phyloP scores from a whole-genome alignment of 2,797 vertebrate genomes.

The Centropyge bicolor region DNA sequence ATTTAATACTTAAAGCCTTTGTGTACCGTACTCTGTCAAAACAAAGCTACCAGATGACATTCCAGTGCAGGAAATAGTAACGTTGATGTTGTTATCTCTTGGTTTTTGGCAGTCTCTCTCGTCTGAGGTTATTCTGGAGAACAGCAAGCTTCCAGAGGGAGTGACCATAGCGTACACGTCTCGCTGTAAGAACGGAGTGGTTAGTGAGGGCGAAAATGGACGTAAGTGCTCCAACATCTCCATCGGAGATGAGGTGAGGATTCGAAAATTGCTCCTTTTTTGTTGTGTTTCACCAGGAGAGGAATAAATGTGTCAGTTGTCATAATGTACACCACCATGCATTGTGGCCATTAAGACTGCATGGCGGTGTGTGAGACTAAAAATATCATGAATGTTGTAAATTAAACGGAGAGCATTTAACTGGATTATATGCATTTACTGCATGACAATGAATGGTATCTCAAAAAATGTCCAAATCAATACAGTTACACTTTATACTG shows the following conservation, averaged over 20 bases:
- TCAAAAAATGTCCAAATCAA: neutral
- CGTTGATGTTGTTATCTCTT: slow-evolving; percentile 49
- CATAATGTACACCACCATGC: neutral
- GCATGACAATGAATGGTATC: neutral
- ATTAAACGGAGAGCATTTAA: neutral
- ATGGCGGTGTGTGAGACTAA: no score
- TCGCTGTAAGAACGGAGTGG: slow-evolving; percentile 95
- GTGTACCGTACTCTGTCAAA: slow-evolving; percentile 52
- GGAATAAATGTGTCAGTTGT: neutral
- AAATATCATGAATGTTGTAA: no score
- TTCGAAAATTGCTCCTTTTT: neutral
- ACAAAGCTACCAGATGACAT: slow-evolving; percentile 62
- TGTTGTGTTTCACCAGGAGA: neutral
- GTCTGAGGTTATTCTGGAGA: slow-evolving; percentile 98
- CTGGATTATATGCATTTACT: neutral
- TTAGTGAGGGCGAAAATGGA: slow-evolving; percentile 92
- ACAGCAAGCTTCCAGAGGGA: slow-evolving; percentile 94
- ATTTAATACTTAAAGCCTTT: slow-evolving; percentile 34
- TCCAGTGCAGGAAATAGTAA: slow-evolving; percentile 41
- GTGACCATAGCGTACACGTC: slow-evolving; percentile 93
- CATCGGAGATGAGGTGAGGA: slow-evolving; percentile 94
- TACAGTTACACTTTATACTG: neutral
- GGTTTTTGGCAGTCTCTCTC: slow-evolving; percentile 90
- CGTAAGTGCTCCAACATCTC: slow-evolving; percentile 98
- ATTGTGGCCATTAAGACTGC: neutral